Evolutionary conservation across 2,113 vertebrate species (phyloP).

Genomic region (Neogale vison): DNA sequence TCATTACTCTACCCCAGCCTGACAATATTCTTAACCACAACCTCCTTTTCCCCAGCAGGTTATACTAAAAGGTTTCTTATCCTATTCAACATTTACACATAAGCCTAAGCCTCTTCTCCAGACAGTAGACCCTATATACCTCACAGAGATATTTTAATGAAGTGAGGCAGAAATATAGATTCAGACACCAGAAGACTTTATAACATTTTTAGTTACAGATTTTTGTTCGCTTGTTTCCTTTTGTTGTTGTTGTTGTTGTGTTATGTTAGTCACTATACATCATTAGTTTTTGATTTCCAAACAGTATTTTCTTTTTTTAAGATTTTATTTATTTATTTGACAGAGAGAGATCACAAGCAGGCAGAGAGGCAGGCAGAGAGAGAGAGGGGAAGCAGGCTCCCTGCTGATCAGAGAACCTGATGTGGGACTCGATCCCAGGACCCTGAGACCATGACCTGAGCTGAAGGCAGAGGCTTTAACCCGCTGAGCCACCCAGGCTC

Average conservation of each 20-base stretch:
- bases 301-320: not conserved
- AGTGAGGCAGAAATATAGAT: not conserved
- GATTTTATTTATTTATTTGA: no score
- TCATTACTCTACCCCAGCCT: not conserved
- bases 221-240: not conserved
- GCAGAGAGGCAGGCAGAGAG: no score
- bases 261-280: no score
- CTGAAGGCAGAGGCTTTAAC: no score
- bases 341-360: no score
- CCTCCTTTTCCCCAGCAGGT: not conserved
- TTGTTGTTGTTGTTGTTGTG: no score
- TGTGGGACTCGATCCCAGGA: no score
- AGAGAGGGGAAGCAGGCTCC: no score
- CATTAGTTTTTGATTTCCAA: not conserved
- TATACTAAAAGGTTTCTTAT: not conserved
- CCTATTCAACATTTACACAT: not conserved
- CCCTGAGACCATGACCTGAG: no score
- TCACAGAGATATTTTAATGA: constrained; percentile 20
- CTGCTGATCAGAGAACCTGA: no score
- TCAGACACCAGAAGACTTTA: not conserved
- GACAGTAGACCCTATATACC: not conserved
- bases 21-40: not conserved
- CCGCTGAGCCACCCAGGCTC: no score
- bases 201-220: not conserved
- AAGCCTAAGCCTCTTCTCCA: not conserved